These are phyloP conservation scores for Columbina picui DNA, from an alignment of 2,113 vertebrate genomes.

Conservation along the genomic window DNA sequence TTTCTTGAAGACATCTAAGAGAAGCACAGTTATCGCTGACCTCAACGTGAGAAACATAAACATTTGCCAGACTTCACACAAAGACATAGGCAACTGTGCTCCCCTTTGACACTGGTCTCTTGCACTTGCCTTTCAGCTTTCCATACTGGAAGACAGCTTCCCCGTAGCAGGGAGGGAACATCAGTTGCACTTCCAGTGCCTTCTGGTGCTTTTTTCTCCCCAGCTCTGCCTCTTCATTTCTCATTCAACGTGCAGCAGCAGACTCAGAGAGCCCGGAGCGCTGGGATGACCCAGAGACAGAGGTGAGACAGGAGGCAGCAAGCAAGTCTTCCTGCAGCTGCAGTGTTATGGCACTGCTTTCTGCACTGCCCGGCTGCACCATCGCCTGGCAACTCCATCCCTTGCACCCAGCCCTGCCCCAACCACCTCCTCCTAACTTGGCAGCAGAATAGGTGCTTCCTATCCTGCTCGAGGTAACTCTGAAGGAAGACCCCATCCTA, in stretches of 20 bases:
- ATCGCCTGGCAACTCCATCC: background rate
- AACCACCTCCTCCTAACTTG: background rate
- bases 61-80: background rate
- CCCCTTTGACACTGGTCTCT: background rate
- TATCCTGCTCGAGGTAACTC: background rate
- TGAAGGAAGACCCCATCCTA: background rate
- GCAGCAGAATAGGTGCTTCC: background rate
- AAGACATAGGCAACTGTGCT: background rate
- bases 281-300: too few species aligned
- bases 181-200: background rate
- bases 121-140: background rate
- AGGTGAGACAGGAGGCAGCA: background rate
- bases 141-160: background rate
- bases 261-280: fast-evolving
- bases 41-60: background rate
- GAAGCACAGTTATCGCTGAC: background rate
- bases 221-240: background rate
- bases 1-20: background rate
- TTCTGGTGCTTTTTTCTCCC: background rate
- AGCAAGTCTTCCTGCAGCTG: background rate
- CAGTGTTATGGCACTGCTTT: background rate
- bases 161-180: background rate
- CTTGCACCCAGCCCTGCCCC: background rate
- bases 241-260: background rate
- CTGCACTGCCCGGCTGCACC: background rate